Evolutionary conservation across 1,140 invertebrate species (phyloP), one percentile per base, ranked within the genome.

Genomic region (Bombus balteatus): DNA sequence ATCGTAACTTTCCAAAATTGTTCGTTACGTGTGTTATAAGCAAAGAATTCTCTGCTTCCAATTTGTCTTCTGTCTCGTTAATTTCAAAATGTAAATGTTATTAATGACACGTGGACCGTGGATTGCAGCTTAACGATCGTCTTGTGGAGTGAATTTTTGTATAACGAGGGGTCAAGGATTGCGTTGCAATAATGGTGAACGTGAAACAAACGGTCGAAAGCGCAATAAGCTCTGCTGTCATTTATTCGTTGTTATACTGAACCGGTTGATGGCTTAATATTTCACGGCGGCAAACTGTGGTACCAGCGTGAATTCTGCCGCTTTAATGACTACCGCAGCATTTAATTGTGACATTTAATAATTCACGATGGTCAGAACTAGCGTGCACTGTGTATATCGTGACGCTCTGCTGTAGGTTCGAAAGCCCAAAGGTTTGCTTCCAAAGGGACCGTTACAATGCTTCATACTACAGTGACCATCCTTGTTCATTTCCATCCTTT

Each of bases 291-390:
- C 75, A 72, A n/a, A 73, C 79, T 83, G 68, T 78, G 83, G 32
- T 59, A 39, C 65, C 47, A 75, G 65, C 83, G 79, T 68, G 66
- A 90, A 87, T 90, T 84, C 76, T 78, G 66, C 68, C 68, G 76
- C 75, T 89, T 89, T 89, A 83, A 90, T 81, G 85, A 89, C 71
- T 57, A 41, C 68, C 74, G 77, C 66, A 85, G 81, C 89, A 90
- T 90, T 90, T 89, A 90, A 90, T 90, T 88, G 75, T 84, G 57
- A 72, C 83, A 77, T 90, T 91, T 87, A 90, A 90, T 91, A 88
- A 90, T 88, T 85, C 89, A 88, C 83, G 59, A 82, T 79, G 81
- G 77, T 18, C 77, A 82, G 87, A n/a, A 71, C 25, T 41, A 62
- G 34, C 41, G 53, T 13, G 25, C n/a, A 34, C 53, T 57, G 66